A percentile compares a stretch with the other conserved stretches of the same genome.
Evolutionary conservation across 2,113 vertebrate genomes (phyloP).

Genomic region (Catharus bicknelli): DNA sequence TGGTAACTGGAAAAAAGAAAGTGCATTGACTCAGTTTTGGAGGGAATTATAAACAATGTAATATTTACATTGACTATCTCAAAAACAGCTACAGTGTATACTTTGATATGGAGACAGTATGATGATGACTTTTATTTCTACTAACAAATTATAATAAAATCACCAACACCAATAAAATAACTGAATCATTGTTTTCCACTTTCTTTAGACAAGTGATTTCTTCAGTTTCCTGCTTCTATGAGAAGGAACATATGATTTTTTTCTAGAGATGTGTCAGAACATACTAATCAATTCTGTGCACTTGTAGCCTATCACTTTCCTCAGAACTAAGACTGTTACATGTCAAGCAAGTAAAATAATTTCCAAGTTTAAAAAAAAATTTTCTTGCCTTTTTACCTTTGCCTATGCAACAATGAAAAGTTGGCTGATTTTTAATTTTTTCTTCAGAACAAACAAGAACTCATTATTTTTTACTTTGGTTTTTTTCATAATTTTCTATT

Average conservation of each 20-base stretch:
- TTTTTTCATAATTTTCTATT: background rate
- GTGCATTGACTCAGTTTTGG: background rate
- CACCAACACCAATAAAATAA: background rate
- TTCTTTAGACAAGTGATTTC: background rate
- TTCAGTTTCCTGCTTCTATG: background rate
- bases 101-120: background rate
- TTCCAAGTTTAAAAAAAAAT: constrained; percentile 3
- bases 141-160: background rate
- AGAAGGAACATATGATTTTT: background rate
- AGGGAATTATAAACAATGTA: background rate
- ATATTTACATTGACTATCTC: background rate
- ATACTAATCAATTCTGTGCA: constrained; percentile 2
- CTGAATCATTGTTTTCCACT: background rate
- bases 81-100: background rate
- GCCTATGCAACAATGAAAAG: background rate
- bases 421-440: background rate
- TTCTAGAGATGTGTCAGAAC: background rate
- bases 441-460: background rate
- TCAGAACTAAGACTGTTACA: background rate
- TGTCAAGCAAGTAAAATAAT: constrained; percentile 28
- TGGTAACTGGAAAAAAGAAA: background rate
- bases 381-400: background rate
- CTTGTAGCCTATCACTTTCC: background rate
- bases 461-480: background rate
- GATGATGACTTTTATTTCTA: background rate